Conservation (phyloP, 2,797 vertebrate genomes). For the Otus scops region DNA sequence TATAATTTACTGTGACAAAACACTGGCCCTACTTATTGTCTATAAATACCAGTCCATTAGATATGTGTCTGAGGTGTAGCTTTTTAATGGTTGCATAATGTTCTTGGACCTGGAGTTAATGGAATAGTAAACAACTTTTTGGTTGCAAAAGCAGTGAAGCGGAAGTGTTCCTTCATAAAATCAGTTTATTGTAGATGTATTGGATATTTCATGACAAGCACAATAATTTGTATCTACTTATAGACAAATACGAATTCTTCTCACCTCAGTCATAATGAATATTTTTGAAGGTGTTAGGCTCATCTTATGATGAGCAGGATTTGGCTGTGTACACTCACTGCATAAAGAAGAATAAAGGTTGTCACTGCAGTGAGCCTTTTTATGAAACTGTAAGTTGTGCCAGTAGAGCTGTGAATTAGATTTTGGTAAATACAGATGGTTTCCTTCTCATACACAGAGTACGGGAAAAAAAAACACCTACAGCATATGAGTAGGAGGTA, state of each 20-base stretch:
- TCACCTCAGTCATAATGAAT: background rate
- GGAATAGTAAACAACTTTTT: constrained; percentile 29
- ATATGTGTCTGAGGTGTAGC: background rate
- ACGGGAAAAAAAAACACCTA: background rate
- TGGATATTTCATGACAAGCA: background rate
- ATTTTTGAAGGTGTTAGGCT: background rate
- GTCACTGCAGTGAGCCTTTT: background rate
- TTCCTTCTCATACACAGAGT: background rate
- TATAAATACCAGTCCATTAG: constrained; percentile 20
- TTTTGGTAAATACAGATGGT: background rate
- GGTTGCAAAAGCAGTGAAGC: background rate
- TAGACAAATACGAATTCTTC: background rate
- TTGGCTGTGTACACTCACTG: background rate
- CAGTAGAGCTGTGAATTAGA: background rate
- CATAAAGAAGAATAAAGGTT: background rate
- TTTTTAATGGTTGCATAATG: constrained; percentile 21
- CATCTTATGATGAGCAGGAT: background rate
- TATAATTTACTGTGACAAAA: constrained; percentile 37
- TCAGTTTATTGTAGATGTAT: background rate
- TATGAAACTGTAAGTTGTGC: background rate
- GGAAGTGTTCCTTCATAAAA: background rate
- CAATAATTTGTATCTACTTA: background rate
- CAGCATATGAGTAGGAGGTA: background rate
- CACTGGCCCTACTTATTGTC: background rate
- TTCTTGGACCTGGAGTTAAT: background rate